phyloP scores from a whole-genome alignment of 1,140 invertebrate genomes.

The Sarcophaga bullata region DNA sequence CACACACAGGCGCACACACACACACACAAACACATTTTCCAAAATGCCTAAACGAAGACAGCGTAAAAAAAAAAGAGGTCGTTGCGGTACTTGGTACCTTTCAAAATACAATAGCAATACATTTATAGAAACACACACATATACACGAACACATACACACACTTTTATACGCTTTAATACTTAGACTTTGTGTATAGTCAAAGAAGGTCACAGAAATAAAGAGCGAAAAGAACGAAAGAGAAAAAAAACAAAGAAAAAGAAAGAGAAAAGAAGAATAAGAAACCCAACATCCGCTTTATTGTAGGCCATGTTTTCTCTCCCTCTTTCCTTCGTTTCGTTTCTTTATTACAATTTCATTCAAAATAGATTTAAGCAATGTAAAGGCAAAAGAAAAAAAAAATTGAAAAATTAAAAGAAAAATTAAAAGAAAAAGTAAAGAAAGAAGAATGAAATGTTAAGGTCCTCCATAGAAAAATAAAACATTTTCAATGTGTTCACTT shows the following conservation, averaged over 20 bases:
- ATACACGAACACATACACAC: neutral
- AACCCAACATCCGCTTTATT: slow-evolving; percentile 3
- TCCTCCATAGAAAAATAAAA: slow-evolving; percentile 1
- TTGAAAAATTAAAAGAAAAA: too few species aligned
- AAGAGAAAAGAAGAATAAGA: neutral
- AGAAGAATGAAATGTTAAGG: neutral
- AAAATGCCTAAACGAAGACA: too few species aligned
- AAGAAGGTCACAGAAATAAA: neutral
- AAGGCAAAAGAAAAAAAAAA: slow-evolving; percentile 5
- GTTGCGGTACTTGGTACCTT: slow-evolving; percentile 29
- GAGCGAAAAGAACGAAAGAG: neutral
- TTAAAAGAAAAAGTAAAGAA: too few species aligned
- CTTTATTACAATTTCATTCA: neutral
- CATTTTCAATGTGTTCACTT: neutral
- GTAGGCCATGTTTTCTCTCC: neutral
- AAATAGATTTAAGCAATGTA: neutral
- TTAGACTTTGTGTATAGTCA: neutral
- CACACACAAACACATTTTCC: neutral
- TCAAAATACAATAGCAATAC: slow-evolving; percentile 34
- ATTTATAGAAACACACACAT: neutral
- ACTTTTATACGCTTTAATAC: neutral
- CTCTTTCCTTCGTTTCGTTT: neutral
- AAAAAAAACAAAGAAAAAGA: neutral
- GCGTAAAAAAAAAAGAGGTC: slow-evolving; percentile 18
- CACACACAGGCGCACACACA: neutral